Conservation (phyloP, 2,113 vertebrate species). For the Lipophrys pholis region DNA sequence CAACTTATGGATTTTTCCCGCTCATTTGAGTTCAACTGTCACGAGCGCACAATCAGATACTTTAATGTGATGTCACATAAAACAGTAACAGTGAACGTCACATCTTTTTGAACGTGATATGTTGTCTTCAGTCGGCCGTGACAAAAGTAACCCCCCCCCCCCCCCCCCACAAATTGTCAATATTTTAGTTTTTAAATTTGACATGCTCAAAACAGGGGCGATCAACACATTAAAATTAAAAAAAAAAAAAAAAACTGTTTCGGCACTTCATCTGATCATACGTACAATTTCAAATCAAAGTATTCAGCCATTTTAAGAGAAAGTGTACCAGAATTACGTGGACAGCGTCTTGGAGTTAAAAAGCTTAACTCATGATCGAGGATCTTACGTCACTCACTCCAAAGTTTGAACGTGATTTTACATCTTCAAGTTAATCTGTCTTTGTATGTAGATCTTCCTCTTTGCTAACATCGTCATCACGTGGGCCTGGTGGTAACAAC, state of each 20-base stretch:
- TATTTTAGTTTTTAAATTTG: neutral
- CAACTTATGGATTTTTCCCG: conserved; percentile 4
- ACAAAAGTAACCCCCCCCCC: neutral
- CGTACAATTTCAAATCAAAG: neutral
- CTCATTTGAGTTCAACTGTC: neutral
- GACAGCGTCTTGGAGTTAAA: neutral
- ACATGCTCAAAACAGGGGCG: neutral
- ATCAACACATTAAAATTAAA: neutral
- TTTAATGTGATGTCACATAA: too few relatives aligned
- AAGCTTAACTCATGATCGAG: neutral
- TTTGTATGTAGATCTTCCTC: neutral
- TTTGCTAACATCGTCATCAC: neutral
- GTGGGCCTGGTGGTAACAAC: neutral
- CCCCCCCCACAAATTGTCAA: too few relatives aligned
- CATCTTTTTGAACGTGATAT: too few relatives aligned
- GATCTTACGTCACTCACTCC: neutral
- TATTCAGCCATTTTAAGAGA: neutral
- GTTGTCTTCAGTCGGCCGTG: too few relatives aligned
- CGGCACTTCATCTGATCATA: neutral
- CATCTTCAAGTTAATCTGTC: neutral
- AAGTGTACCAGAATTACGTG: neutral
- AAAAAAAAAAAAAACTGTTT: neutral
- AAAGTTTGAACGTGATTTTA: neutral
- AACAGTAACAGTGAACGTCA: too few relatives aligned
- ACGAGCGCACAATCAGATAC: conserved; percentile 20